Conservation (phyloP, 2,888 invertebrate species). For the Criorhina ranunculi region DNA sequence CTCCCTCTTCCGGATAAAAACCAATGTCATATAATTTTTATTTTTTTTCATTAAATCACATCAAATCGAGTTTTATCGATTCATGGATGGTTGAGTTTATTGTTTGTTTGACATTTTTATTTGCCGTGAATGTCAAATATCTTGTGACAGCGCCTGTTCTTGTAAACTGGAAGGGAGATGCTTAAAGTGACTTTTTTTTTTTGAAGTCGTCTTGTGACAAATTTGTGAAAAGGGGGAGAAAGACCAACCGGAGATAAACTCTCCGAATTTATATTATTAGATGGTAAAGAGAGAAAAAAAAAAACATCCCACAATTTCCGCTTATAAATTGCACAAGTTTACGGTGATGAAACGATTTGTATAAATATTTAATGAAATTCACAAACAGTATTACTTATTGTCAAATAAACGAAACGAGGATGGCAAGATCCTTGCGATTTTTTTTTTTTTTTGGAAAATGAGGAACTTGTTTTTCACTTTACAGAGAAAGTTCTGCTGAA, state of each 20-base stretch:
- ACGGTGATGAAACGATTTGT: slow-evolving; percentile 12
- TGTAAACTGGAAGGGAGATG: neutral
- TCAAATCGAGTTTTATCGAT: slow-evolving; percentile 13
- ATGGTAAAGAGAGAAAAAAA: neutral
- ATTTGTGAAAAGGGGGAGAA: neutral
- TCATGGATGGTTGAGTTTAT: neutral
- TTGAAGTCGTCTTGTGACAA: neutral
- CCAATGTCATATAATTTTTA: neutral
- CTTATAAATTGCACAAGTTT: slow-evolving; percentile 12
- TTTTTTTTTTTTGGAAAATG: too few species aligned
- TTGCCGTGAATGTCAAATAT: slow-evolving; percentile 13
- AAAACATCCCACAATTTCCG: slow-evolving; percentile 21
- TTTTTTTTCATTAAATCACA: neutral
- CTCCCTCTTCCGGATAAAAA: too few species aligned
- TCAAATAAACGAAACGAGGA: slow-evolving; percentile 8
- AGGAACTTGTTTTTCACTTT: slow-evolving; percentile 1
- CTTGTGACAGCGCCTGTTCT: neutral
- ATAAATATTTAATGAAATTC: slow-evolving; percentile 28
- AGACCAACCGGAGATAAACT: neutral
- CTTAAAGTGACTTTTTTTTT: too few species aligned
- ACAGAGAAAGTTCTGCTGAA: slow-evolving; percentile 3
- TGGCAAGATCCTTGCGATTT: neutral
- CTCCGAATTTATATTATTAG: neutral
- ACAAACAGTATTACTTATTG: slow-evolving; percentile 15
- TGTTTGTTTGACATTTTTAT: slow-evolving; percentile 15